phyloP scores from a whole-genome alignment of 2,888 invertebrate species.

The Orchesellides sinensis region DNA sequence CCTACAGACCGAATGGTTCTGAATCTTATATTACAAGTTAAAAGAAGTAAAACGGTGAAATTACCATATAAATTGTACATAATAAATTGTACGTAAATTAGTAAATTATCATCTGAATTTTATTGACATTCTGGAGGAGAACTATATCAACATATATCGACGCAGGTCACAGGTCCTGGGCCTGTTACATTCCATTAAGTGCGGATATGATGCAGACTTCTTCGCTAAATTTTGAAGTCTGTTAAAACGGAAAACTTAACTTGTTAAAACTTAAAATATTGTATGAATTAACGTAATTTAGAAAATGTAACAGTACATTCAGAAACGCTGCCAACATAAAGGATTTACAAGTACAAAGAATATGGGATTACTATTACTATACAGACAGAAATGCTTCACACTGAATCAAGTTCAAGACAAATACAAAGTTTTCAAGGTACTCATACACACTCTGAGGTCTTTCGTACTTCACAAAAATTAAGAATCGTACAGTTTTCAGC shows the following conservation, averaged over 20 bases:
- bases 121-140: conserved; percentile 18
- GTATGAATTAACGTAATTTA: background rate
- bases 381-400: background rate
- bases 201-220: conserved; percentile 13
- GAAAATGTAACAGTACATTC: conserved; percentile 5
- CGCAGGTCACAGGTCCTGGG: background rate
- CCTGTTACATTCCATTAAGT: conserved; percentile 7
- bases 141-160: background rate
- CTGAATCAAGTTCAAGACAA: conserved; percentile 11
- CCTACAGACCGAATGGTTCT: too few relatives aligned
- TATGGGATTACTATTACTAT: background rate
- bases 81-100: background rate
- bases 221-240: background rate
- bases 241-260: background rate
- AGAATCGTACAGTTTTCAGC: conserved; percentile 4
- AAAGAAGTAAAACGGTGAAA: too few relatives aligned
- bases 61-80: too few relatives aligned
- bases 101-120: conserved; percentile 8
- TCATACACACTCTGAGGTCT: conserved; percentile 16
- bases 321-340: conserved; percentile 26
- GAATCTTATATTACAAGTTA: too few relatives aligned
- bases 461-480: conserved; percentile 7
- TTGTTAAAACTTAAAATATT: conserved; percentile 1
- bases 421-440: conserved; percentile 25
- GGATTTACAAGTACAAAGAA: conserved; percentile 9